Evolutionary conservation across 2,888 invertebrate genomes (phyloP).

Genomic region (Julus scanicus): DNA sequence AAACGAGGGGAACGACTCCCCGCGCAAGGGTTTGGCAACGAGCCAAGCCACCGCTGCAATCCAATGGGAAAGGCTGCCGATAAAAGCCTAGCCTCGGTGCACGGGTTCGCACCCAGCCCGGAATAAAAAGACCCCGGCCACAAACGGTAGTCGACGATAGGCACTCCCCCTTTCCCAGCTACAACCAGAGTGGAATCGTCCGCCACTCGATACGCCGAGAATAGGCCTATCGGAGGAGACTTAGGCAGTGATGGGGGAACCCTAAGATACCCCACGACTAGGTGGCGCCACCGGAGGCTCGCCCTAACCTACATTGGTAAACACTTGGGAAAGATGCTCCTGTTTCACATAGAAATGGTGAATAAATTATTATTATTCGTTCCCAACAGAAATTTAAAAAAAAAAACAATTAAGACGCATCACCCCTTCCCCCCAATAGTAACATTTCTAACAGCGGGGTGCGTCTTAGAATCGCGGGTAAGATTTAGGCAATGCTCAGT

Average conservation of each 20-base stretch:
- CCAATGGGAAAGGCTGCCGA: constrained; percentile 33
- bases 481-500: too few relatives aligned
- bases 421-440: too few relatives aligned
- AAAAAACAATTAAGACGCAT: too few relatives aligned
- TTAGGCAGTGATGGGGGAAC: not conserved
- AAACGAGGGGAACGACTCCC: constrained; percentile 45
- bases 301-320: too few relatives aligned
- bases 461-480: too few relatives aligned
- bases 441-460: too few relatives aligned
- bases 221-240: not conserved
- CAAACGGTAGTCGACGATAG: not conserved
- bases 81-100: constrained; percentile 26
- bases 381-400: too few relatives aligned
- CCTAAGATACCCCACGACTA: not conserved
- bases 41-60: constrained; percentile 19
- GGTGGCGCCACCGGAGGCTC: not conserved
- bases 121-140: not conserved
- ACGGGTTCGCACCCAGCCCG: not conserved
- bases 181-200: not conserved
- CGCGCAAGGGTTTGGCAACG: constrained; percentile 47
- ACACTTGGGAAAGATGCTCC: too few relatives aligned
- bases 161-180: not conserved
- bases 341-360: too few relatives aligned
- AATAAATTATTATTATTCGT: too few relatives aligned
- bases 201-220: not conserved